phyloP scores from a whole-genome alignment of 2,113 vertebrate species.

The Macrotis lagotis region DNA sequence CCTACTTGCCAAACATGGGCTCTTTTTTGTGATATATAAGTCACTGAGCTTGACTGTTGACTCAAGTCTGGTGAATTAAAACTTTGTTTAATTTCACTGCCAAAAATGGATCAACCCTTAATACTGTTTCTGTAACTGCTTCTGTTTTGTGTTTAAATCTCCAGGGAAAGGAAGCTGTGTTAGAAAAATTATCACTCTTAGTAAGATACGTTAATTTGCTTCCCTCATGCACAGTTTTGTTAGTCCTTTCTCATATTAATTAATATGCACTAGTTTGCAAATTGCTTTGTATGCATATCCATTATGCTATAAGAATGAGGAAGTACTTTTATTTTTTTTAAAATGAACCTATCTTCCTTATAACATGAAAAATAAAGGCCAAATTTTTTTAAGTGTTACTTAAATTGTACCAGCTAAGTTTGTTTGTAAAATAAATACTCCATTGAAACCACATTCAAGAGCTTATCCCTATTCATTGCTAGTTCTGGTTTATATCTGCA shows the following conservation, averaged over 20 bases:
- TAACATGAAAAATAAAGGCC: slow-evolving; percentile 51
- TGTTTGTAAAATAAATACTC: background rate
- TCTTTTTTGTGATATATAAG: slow-evolving; percentile 8
- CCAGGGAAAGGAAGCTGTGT: slow-evolving; percentile 77
- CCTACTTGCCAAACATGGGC: too few species aligned
- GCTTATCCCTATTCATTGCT: slow-evolving; percentile 46
- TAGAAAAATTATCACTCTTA: slow-evolving; percentile 76
- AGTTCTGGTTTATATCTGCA: slow-evolving; percentile 61
- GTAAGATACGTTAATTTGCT: slow-evolving; percentile 73
- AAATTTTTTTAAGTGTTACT: slow-evolving; percentile 56
- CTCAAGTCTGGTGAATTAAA: slow-evolving; percentile 53
- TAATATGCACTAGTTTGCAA: slow-evolving; percentile 70
- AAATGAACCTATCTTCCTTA: slow-evolving; percentile 75
- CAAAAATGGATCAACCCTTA: slow-evolving; percentile 60
- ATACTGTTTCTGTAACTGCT: slow-evolving; percentile 62
- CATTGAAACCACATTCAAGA: slow-evolving; percentile 37
- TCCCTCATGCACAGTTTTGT: slow-evolving; percentile 64
- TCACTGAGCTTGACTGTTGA: slow-evolving; percentile 22
- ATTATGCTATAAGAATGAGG: slow-evolving; percentile 77
- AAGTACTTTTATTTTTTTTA: slow-evolving; percentile 72
- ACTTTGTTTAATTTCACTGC: slow-evolving; percentile 54
- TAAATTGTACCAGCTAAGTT: slow-evolving; percentile 75
- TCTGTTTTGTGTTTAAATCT: slow-evolving; percentile 77
- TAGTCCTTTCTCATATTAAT: slow-evolving; percentile 77
- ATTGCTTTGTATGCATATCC: slow-evolving; percentile 78